Evolutionary conservation across 2,888 invertebrate species (phyloP), one percentile per base, ranked within the genome.

Genomic region (Eledona agricola): DNA sequence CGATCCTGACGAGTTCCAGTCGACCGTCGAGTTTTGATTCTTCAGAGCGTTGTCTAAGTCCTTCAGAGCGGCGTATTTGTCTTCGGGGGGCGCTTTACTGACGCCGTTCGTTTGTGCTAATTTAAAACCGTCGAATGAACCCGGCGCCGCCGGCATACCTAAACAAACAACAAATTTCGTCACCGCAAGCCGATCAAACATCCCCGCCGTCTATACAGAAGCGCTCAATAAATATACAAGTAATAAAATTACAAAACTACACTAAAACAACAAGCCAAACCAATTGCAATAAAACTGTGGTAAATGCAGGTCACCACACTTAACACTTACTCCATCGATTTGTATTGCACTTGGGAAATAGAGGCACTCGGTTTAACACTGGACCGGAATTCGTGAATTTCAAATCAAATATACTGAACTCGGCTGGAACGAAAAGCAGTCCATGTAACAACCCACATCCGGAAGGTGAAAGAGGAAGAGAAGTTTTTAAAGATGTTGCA

Each of bases 51-150:
- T 81, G 74, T 96, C 96, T 69, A 97, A 83, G 79, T 96, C 96
- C 77, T 96, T 94, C 53, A 97, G 82, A 37, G 96, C 96, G 60
- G 96, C 96, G 79, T 97, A 97, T 63, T 93, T 88, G 79, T 97
- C 96, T 80, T 89, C 91, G 70, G 84, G 72, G n/a, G 72, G 72
- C 20, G 71, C 51, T 43, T 31, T 37, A 35, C 15, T 19, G n/a
- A 11, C 17, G 17, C 12, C 26, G 45, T 35, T 10, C 55, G 59
- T 55, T 50, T 55, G 51, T 53, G 60, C 57, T 56, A 59, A 22
- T 47, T 59, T 62, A 7, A 61, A 42, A 47, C 57, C 58, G 46
- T 60, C 58, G 31, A 64, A 58, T n/a, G n/a, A 42, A 11, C 58
- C 29, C 23, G 60, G 47, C n/a, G 69, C 59, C 3, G 63, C 60